Evolutionary conservation across 92 coral and sea anemone species (phyloP).

Genomic region (Metridium senile): DNA sequence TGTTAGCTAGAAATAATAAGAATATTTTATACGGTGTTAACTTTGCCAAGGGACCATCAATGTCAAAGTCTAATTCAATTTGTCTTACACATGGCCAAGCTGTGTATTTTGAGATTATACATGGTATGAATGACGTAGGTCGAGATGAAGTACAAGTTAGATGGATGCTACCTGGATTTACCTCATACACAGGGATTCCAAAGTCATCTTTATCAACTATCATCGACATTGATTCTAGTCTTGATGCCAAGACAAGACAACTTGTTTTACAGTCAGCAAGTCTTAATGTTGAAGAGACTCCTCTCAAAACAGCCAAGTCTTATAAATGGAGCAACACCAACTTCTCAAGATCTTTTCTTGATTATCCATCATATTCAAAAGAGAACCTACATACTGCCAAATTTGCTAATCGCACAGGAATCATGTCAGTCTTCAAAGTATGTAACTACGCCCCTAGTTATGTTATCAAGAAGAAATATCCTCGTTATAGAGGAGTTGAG

Average conservation of each 20-base stretch:
- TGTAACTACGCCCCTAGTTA: conserved; percentile 56
- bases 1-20: conserved; percentile 46
- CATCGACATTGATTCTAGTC: conserved; percentile 20
- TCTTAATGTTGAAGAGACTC: conserved; percentile 20
- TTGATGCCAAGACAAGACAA: background rate
- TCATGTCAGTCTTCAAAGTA: conserved; percentile 34
- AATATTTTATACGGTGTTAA: background rate
- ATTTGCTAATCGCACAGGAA: background rate
- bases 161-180: conserved; percentile 69
- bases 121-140: conserved; percentile 59
- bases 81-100: conserved; percentile 30
- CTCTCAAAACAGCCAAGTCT: background rate
- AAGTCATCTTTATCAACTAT: conserved; percentile 56
- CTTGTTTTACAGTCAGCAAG: conserved; percentile 15
- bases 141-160: conserved; percentile 59
- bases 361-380: conserved; percentile 5
- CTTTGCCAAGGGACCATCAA: background rate
- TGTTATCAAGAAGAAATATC: conserved; percentile 20
- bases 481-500: conserved; percentile 69
- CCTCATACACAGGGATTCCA: conserved; percentile 23
- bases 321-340: background rate
- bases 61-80: conserved; percentile 29
- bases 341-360: conserved; percentile 34
- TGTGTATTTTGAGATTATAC: conserved; percentile 71
- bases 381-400: background rate